Base-by-base conservation (phyloP, 2,888 invertebrate genomes). In the Cacoxenus indagator region DNA sequence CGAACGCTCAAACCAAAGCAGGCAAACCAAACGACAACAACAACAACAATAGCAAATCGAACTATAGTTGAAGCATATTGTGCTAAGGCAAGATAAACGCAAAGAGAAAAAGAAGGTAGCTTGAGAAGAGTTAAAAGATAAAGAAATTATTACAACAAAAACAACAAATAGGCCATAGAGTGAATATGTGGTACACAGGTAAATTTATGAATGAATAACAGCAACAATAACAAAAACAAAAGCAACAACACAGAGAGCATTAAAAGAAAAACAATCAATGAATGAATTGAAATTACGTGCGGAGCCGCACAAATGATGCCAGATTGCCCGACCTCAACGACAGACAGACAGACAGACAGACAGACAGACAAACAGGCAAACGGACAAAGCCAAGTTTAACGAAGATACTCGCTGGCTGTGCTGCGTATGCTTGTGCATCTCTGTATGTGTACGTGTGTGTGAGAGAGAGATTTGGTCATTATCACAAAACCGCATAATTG, bases 401-500 rank as follows among this genome's bases (percentile, higher is more conserved):
- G 19, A 14, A 59, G 37, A 19, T 19, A 61, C 19, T 11, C 1
- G n/a, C 5, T n/a, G n/a, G n/a, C n/a, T n/a, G n/a, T n/a, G n/a
- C n/a, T n/a, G n/a, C n/a, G n/a, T n/a, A n/a, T n/a, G 8, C n/a
- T 22, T 19, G 1, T 51, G 22, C 11, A 48, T 1, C 48, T 17
- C 22, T 0, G 2, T 17, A 17, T 17, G 8, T 19, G 19, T 61
- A n/a, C 43, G 37, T 61, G 37, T 37, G 43, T 43, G 17, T 61
- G 37, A 24, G 14, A 9, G 22, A 24, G 71, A 80, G 81, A 83
- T 83, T 81, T 81, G 83, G 81, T 81, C 79, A 81, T 81, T 81
- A 83, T 83, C 81, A 81, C 71, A 78, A 83, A 80, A 82, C 84
- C 81, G 79, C 82, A 83, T 83, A 82, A 82, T 83, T 81, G 84